phyloP scores from a whole-genome alignment of 2,888 invertebrate genomes.

The Chrysodeixis includens region DNA sequence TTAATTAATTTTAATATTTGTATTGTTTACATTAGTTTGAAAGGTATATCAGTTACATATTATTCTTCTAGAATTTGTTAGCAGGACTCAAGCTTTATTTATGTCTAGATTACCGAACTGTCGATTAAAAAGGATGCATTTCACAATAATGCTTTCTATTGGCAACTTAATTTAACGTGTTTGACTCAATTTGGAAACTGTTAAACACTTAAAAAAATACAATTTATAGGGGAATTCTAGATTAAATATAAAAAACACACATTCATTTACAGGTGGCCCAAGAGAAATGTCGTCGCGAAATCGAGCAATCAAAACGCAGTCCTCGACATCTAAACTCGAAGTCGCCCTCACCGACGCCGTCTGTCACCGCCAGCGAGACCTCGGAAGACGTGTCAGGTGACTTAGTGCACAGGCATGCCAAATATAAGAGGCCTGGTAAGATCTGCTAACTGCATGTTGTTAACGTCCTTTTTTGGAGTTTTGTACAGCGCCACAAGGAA shows the following conservation, averaged over 20 bases:
- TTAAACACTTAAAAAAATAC: too few species aligned
- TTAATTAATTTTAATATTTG: too few species aligned
- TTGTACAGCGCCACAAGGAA: neutral
- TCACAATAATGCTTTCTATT: too few species aligned
- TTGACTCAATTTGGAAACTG: too few species aligned
- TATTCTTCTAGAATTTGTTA: too few species aligned
- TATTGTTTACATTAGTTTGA: too few species aligned
- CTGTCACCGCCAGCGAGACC: constrained; percentile 43
- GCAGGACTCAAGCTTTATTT: too few species aligned
- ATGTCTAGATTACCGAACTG: too few species aligned
- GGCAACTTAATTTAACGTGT: too few species aligned
- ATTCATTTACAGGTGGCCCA: constrained; percentile 73
- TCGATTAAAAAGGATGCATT: too few species aligned
- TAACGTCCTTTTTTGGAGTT: neutral
- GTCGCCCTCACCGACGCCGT: constrained; percentile 58
- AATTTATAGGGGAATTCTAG: too few species aligned
- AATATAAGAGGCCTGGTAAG: constrained; percentile 84
- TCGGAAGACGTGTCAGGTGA: constrained; percentile 74
- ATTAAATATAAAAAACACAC: neutral
- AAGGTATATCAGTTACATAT: too few species aligned
- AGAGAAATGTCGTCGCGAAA: constrained; percentile 84
- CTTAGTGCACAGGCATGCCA: constrained; percentile 73
- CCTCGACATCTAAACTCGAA: constrained; percentile 69
- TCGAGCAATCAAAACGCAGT: constrained; percentile 77
- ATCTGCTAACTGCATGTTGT: constrained; percentile 82